These are phyloP conservation scores for Cricetomys ansorgei DNA, from an alignment of 2,113 vertebrate species.

Conservation along the genomic window DNA sequence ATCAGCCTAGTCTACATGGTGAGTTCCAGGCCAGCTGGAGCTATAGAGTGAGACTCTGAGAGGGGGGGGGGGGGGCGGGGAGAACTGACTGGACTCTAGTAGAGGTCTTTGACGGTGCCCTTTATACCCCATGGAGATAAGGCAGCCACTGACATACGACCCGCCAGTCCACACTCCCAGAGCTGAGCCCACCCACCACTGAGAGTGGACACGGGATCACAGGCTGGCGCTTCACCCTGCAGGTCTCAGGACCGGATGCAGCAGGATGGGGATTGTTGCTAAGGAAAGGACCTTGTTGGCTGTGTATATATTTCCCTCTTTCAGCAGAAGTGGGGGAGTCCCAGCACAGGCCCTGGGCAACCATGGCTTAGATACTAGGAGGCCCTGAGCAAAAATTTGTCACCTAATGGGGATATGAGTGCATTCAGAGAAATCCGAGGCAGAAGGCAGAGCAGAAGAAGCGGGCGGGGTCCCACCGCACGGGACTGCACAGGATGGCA, in stretches of 20 bases:
- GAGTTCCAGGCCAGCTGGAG: neutral
- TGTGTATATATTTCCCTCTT: no score
- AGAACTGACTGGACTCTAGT: neutral
- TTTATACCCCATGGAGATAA: neutral
- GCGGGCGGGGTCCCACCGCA: fast-evolving
- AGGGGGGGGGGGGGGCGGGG: no score
- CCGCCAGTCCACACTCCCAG: neutral
- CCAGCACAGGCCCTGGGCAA: neutral
- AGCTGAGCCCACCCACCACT: fast-evolving
- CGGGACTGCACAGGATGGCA: fast-evolving
- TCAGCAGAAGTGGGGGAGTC: neutral
- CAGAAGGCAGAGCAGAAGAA: neutral
- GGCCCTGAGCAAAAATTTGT: neutral
- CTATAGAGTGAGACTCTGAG: neutral
- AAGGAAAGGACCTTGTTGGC: neutral
- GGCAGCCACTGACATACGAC: neutral
- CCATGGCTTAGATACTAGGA: fast-evolving
- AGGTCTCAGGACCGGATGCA: fast-evolving
- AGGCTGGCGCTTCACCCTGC: fast-evolving
- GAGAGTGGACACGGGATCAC: fast-evolving
- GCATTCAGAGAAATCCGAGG: neutral
- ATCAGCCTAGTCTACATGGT: neutral
- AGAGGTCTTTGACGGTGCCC: neutral
- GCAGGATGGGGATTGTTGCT: fast-evolving
- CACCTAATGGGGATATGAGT: fast-evolving